Evolutionary conservation across 1,140 invertebrate species (phyloP), one percentile per base, ranked within the genome.

Genomic region (Laodelphax striatellus): DNA sequence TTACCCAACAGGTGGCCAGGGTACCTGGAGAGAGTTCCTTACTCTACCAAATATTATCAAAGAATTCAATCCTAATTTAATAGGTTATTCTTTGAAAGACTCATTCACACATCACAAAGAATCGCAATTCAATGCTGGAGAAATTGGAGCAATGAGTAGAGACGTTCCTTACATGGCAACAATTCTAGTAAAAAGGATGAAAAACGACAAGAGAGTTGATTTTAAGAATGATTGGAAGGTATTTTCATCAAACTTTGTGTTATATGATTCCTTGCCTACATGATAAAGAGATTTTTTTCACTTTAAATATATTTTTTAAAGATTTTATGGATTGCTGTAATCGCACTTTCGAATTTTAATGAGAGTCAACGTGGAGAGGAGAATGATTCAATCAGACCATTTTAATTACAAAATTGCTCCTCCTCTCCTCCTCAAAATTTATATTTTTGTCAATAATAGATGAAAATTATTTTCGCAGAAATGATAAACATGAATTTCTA

Each of bases 161-260:
- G 81, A 86, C 59, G 75, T 85, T 66, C 77, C 79, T 0, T 79
- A 75, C 17, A 84, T 86, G 79, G 80, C 85, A 1, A 71, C 73
- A 53, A 67, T 75, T 34, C 64, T 89, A 17, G 70, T 87, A 0
- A 72, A 79, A 17, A 76, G 79, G 64, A 80, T 89, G 62, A 76
- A 76, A 62, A 73, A 66, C 1, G 79, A 86, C 69, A 70, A 75
- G 8, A 71, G 75, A 43, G 76, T 87, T 5, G 72, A 86, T 65
- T 63, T 81, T 14, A 70, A 82, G 16, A 72, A 76, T 5, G 72
- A 84, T 66, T 90, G 87, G 87, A 90, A 90, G 74, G 79, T 80
- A 67, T 19, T 8, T 5, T 13, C 2, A 2, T 28, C 2, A 28
- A 28, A 28, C 6, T 28, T 28, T 2, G 2, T 28, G 6, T 4